Evolutionary conservation across 2,113 vertebrate species (phyloP).

Genomic region (Callipepla californica): DNA sequence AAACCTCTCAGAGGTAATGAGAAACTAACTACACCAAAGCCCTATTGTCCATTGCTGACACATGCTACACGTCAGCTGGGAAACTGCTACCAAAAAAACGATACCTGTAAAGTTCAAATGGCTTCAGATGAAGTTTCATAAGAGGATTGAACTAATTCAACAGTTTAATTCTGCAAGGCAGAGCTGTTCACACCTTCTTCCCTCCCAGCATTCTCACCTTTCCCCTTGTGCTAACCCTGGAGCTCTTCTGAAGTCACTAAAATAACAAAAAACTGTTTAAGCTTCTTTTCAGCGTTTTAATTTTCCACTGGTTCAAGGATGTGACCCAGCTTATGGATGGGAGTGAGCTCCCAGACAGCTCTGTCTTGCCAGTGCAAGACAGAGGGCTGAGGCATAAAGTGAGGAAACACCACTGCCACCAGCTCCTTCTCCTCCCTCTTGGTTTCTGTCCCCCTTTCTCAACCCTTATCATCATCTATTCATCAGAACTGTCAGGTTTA

Average conservation of each 20-base stretch:
- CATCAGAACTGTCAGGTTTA: not conserved
- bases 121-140: not conserved
- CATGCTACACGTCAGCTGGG: not conserved
- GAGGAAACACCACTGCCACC: not conserved
- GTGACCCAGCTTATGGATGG: not conserved
- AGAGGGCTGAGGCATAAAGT: not conserved
- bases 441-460: not conserved
- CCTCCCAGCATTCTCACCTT: not conserved
- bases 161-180: fast-evolving
- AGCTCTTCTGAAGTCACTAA: not conserved
- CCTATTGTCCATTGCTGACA: not conserved
- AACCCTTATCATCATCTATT: not conserved
- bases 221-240: not conserved
- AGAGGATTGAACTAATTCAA: not conserved
- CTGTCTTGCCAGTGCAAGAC: not conserved
- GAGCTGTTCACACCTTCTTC: not conserved
- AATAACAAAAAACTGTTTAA: not conserved
- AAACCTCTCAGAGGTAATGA: not conserved
- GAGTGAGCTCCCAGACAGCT: not conserved
- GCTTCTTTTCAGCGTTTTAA: not conserved
- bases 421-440: not conserved
- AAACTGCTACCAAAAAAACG: not conserved
- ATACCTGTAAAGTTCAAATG: not conserved
- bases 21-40: not conserved
- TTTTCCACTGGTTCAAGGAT: not conserved